Evolutionary conservation across 2,888 invertebrate species (phyloP), one percentile per base, ranked within the genome.

Genomic region (Lottia scabra): DNA sequence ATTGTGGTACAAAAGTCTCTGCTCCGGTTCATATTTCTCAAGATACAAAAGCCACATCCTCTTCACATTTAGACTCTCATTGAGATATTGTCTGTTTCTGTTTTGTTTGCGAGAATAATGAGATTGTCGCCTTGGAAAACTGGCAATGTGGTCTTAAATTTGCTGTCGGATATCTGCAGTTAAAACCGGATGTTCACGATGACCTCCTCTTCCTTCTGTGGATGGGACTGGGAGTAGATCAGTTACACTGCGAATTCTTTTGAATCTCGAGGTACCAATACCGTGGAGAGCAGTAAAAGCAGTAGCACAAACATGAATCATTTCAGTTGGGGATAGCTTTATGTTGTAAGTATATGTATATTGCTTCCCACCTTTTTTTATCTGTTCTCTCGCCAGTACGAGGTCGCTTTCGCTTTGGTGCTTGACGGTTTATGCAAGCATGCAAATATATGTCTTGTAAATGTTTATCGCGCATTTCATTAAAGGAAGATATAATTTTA

Each of bases 11-110:
- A 71, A 38, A 16, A 74, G 65, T 69, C 68, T 68, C 38, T 74
- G 67, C 13, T 71, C 67, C 23, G 74, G 71, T 45, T 74, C 74
- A 67, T 74, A 67, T 62, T 71, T 65, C 4, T 66, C 43, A 10
- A 71, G 68, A 67, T 74, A 74, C 15, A 74, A 48, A 16, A 74
- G 68, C 71, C 74, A 74, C 71, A 71, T 71, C 64, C 71, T 67
- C 43, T 67, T 46, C 23, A 74, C 63, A 71, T 71, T 68, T 56
- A 72, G 63, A 27, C 30, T 45, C 46, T 72, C 72, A 65, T 73
- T 46, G 19, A 73, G 70, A 62, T 70, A 73, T 27, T 67, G 23
- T 48, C 65, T 70, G 44, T 69, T 43, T 56, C 44, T 70, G 48
- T 70, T 73, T 19, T 73, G 63, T 56, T 63, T 67, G 44, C 68